A percentile compares a stretch with the other conserved stretches of the same genome.
Evolutionary conservation across 1,140 invertebrate genomes (phyloP).

Genomic region (Mycetomoellerius zeteki): DNA sequence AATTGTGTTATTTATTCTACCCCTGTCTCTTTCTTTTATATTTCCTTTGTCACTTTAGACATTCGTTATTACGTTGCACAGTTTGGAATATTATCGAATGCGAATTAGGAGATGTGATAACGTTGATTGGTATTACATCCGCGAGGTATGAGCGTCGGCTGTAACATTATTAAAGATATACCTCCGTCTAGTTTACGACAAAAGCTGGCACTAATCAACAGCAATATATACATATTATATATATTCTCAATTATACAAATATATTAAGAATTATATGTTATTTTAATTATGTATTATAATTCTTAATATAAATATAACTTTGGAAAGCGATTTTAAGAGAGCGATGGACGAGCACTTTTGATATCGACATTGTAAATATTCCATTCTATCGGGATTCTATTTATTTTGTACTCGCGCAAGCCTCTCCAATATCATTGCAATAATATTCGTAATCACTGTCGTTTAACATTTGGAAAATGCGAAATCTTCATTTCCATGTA

Average conservation of each 20-base stretch:
- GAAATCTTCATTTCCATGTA: not conserved
- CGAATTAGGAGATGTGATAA: not conserved
- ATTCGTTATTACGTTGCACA: not conserved
- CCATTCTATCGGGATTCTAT: conserved; percentile 15
- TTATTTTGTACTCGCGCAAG: conserved; percentile 34
- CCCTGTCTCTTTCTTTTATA: not conserved
- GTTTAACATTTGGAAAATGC: not conserved
- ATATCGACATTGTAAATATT: conserved; percentile 40
- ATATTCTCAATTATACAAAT: not conserved
- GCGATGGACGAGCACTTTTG: conserved; percentile 14
- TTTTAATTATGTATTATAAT: conserved; percentile 7
- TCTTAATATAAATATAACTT: conserved; percentile 34
- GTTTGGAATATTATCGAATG: not conserved
- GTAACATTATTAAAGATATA: conserved; percentile 27
- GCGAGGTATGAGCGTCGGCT: conserved; percentile 47
- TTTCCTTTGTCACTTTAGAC: not conserved
- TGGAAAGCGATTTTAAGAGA: conserved; percentile 27
- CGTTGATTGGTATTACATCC: not conserved
- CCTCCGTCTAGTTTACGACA: conserved; percentile 8
- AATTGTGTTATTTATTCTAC: conserved; percentile 47
- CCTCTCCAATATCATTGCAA: not conserved
- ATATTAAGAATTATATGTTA: conserved; percentile 22
- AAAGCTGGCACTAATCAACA: not conserved
- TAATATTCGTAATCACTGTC: not conserved
- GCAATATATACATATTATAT: not conserved